phyloP scores from a whole-genome alignment of 2,113 vertebrate species.

The Gambusia holbrooki region DNA sequence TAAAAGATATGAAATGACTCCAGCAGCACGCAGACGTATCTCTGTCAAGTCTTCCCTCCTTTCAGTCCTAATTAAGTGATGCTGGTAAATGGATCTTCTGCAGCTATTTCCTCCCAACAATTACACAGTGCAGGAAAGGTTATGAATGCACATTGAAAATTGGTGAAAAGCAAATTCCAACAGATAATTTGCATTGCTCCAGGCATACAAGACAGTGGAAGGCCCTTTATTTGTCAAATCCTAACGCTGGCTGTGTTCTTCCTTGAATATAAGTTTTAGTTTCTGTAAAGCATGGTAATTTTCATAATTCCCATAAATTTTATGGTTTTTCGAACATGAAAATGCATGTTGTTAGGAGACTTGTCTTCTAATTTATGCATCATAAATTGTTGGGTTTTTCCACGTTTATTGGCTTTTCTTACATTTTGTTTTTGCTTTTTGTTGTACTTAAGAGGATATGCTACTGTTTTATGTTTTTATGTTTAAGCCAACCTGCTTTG shows the following conservation, averaged over 20 bases:
- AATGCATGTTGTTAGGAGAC: too few species aligned
- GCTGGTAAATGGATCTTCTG: conserved; percentile 41
- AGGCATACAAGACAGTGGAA: conserved; percentile 17
- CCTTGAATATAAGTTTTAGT: not conserved
- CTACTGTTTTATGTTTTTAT: too few species aligned
- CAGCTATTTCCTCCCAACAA: conserved; percentile 36
- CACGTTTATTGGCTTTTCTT: too few species aligned
- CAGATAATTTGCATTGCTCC: conserved; percentile 16
- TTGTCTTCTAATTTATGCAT: too few species aligned
- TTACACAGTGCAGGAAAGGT: conserved; percentile 20
- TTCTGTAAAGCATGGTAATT: too few species aligned
- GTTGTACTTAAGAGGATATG: too few species aligned
- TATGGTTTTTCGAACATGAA: too few species aligned
- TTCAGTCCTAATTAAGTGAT: conserved; percentile 42
- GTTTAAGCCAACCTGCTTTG: too few species aligned
- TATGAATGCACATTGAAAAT: conserved; percentile 20
- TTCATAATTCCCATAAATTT: too few species aligned
- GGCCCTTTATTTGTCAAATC: conserved; percentile 1
- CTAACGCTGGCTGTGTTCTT: not conserved
- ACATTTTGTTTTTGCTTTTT: too few species aligned
- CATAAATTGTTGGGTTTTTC: too few species aligned
- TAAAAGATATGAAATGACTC: not conserved
- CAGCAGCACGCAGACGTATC: conserved; percentile 2
- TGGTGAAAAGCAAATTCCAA: conserved; percentile 21
- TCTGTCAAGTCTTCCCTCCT: conserved; percentile 28